Evolutionary conservation across 2,113 vertebrate genomes (phyloP).

Genomic region (Mystacornis crossleyi): DNA sequence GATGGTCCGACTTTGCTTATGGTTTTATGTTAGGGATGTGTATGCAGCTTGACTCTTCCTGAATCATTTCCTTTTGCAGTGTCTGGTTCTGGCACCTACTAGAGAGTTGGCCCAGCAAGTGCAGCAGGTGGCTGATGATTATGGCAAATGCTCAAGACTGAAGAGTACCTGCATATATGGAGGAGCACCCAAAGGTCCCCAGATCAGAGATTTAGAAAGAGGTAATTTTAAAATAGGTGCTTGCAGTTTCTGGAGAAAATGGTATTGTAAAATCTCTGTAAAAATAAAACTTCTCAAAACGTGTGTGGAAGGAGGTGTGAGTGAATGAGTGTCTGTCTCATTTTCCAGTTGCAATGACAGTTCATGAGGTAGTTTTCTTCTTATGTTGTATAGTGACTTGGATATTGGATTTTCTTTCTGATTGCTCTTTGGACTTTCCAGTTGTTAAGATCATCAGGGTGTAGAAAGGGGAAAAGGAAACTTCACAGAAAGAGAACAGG

Average conservation of each 20-base stretch:
- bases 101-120: slow-evolving; percentile 98
- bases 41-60: not conserved
- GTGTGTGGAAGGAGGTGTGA: fast-evolving
- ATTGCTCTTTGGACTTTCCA: not conserved
- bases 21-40: not conserved
- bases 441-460: not conserved
- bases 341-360: not conserved
- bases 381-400: not conserved
- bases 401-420: not conserved
- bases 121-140: slow-evolving; percentile 93
- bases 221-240: slow-evolving; percentile 71
- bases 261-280: not conserved
- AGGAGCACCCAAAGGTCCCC: slow-evolving; percentile 97
- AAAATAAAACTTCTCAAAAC: not conserved
- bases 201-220: slow-evolving; percentile 95
- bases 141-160: slow-evolving; percentile 95
- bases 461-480: not conserved
- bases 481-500: not conserved
- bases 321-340: not conserved
- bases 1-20: not conserved
- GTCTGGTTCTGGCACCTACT: slow-evolving; percentile 93
- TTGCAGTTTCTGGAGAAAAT: not conserved
- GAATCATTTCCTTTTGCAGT: slow-evolving; percentile 72
- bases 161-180: slow-evolving; percentile 98
- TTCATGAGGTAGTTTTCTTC: not conserved